These are phyloP conservation scores for Montipora capricornis DNA, from an alignment of 64 coral and sea anemone species.

Conservation along the genomic window DNA sequence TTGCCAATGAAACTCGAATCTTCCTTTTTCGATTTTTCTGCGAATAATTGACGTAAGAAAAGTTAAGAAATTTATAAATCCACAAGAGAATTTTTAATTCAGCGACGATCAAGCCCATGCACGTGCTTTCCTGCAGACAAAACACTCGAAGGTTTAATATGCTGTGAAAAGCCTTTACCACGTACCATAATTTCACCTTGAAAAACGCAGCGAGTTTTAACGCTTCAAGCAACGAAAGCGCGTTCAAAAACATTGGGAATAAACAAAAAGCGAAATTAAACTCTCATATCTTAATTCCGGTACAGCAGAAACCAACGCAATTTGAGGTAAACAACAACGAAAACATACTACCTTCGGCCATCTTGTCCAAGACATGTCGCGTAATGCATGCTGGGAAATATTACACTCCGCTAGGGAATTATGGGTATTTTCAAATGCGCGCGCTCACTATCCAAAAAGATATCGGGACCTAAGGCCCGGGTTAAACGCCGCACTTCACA, in stretches of 20 bases:
- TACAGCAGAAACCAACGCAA: background rate
- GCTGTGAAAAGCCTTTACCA: no score
- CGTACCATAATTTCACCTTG: no score
- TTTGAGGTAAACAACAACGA: background rate
- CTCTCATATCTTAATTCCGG: background rate
- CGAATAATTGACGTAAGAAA: background rate
- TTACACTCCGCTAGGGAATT: background rate
- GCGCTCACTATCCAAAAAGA: no score
- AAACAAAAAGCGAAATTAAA: background rate
- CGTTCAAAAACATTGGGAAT: background rate
- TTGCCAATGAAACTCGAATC: conserved; percentile 39
- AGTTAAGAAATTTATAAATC: background rate
- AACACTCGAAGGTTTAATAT: background rate
- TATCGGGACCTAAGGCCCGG: no score
- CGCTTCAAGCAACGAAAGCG: background rate
- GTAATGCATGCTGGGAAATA: background rate
- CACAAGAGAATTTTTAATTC: background rate
- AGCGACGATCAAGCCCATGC: background rate
- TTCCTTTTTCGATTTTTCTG: conserved; percentile 42
- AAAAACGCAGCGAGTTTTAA: background rate
- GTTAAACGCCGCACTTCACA: no score
- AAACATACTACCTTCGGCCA: conserved; percentile 15
- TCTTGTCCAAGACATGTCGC: background rate
- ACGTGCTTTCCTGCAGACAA: background rate
- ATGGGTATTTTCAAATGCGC: background rate